Evolutionary conservation across 2,888 invertebrate species (phyloP).

Genomic region (Drosophila cognata): DNA sequence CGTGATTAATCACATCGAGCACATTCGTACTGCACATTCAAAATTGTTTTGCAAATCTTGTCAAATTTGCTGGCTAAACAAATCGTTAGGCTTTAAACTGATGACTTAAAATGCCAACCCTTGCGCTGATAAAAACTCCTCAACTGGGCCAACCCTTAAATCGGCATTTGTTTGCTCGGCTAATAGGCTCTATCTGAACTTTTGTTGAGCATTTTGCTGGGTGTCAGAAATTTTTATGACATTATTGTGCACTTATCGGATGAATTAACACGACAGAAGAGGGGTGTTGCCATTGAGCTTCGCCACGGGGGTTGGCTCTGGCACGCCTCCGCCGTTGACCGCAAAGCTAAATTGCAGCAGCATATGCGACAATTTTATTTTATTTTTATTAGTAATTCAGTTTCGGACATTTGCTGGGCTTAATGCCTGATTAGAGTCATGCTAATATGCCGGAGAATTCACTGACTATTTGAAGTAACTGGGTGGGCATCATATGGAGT

Average conservation of each 20-base stretch:
- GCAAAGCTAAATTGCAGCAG: constrained; percentile 72
- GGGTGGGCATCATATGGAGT: background rate
- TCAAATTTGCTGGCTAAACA: constrained; percentile 54
- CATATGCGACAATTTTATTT: constrained; percentile 78
- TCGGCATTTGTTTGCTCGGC: constrained; percentile 32
- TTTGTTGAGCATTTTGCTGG: constrained; percentile 16
- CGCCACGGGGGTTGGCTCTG: constrained; percentile 15
- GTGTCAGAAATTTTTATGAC: constrained; percentile 64
- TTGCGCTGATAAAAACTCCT: constrained; percentile 11
- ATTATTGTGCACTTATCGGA: constrained; percentile 84
- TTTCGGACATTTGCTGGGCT: constrained; percentile 44
- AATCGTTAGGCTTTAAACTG: constrained; percentile 53
- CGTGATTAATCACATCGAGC: constrained; percentile 59
- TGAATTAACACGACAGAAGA: constrained; percentile 77
- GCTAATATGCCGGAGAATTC: constrained; percentile 35
- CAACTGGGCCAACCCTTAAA: constrained; percentile 21
- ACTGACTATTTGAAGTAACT: background rate
- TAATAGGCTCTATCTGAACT: constrained; percentile 51
- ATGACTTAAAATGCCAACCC: constrained; percentile 12
- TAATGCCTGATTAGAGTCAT: constrained; percentile 64
- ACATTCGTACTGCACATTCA: background rate
- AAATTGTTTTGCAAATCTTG: constrained; percentile 60
- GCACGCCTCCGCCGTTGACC: constrained; percentile 42
- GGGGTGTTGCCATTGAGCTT: constrained; percentile 28
- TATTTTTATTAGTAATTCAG: constrained; percentile 42